Base-by-base conservation (phyloP, 2,113 vertebrate genomes). In the Scartelaos histophorus region DNA sequence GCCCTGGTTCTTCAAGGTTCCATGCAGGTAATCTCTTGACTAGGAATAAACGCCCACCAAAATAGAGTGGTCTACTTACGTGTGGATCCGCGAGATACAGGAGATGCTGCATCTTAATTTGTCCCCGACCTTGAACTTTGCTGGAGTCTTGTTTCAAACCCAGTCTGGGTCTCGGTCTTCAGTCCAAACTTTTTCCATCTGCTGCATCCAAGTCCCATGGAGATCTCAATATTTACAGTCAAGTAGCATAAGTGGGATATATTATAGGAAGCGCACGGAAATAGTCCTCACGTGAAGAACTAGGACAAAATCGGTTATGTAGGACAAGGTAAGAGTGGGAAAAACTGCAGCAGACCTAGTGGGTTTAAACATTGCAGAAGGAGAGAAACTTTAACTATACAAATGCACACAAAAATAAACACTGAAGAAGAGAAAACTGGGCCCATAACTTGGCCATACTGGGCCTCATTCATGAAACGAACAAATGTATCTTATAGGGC, bases 31-130 rank as follows among this genome's bases (percentile, higher is more conserved):
- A 87, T 89, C 84, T 77, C 19, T 47, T 62, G 71, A 62, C 56
- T 66, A 62, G 74, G 82, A 89, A 87, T 88, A 85, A 87, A 89
- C 79, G 68, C 80, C 53, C 69, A 54, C 76, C 72, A 69, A 88
- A 89, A 89, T 87, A 91, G 81, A 80, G 61, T n/a, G 5, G 19
- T 38, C 61, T 76, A 21, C 15, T 72, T 57, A 66, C 57, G 69
- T 76, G 72, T 70, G 58, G 46, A 68, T 62, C 22, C 79, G 70
- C 34, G 70, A 79, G 70, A 82, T 81, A 79, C 66, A 54, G 62
- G 72, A 78, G 79, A 67, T 17, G 51, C 43, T 29, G 65, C 65
- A 25, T 84, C 75, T 73, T 80, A 70, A 81, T 81, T 75, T 79
- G 73, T 72, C 45, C 25, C 0, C 38, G 76, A 85, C 82, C 81